A percentile compares a stretch with the other conserved stretches of the same genome.
Conservation (phyloP, 2,113 vertebrate species). For the Heterotilapia buettikoferi region DNA sequence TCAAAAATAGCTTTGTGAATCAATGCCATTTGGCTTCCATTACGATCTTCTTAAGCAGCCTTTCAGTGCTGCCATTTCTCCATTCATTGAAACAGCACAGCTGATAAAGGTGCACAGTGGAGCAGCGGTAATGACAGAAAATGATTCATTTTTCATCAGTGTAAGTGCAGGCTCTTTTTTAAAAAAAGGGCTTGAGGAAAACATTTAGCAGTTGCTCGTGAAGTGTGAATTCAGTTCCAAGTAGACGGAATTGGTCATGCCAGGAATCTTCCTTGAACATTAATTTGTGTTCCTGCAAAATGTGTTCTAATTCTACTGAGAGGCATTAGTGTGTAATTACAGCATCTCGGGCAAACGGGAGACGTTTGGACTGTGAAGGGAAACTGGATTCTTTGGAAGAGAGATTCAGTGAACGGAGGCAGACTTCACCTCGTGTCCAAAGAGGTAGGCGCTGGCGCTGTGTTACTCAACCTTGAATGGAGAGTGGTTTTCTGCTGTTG, state of each 20-base stretch:
- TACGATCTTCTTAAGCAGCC: neutral
- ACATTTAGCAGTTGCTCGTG: neutral
- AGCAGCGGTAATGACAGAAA: constrained; percentile 28
- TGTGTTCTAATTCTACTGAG: neutral
- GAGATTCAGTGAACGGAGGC: neutral
- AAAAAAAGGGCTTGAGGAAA: constrained; percentile 1
- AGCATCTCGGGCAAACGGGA: neutral
- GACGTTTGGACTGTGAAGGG: neutral
- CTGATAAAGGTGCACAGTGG: constrained; percentile 17
- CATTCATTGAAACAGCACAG: constrained; percentile 13
- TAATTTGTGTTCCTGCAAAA: constrained; percentile 11
- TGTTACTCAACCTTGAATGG: neutral
- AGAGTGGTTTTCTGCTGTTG: neutral
- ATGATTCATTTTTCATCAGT: constrained; percentile 17
- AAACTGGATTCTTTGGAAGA: neutral
- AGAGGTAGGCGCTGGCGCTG: neutral
- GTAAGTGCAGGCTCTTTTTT: neutral
- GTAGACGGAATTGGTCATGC: constrained; percentile 16
- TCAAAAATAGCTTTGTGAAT: neutral
- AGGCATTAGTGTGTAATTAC: constrained; percentile 19
- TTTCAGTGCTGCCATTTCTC: neutral
- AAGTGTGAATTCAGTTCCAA: constrained; percentile 5
- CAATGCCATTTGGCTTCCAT: neutral
- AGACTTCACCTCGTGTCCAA: neutral
- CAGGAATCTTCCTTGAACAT: constrained; percentile 2